A percentile compares a stretch with the other conserved stretches of the same genome.
These are phyloP conservation scores for Scylla paramamosain DNA, from an alignment of 1,140 invertebrate species.

Conservation along the genomic window DNA sequence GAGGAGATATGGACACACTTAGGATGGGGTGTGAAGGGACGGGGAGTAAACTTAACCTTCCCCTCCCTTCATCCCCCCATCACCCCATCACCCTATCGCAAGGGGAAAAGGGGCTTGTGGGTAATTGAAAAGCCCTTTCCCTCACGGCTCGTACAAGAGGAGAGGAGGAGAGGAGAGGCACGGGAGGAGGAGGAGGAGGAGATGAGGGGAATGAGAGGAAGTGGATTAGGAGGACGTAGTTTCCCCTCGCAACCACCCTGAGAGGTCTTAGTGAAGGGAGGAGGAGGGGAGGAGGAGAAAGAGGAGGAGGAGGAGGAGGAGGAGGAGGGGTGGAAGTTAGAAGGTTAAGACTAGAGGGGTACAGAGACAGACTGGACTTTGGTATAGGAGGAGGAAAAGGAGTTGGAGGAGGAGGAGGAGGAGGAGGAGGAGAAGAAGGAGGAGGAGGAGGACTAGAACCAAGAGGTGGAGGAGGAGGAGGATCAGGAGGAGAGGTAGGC, in stretches of 20 bases:
- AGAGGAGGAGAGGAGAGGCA: background rate
- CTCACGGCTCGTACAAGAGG: background rate
- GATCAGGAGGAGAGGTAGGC: background rate
- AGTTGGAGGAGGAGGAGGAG: background rate
- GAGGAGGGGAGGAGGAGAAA: background rate
- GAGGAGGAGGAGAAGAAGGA: background rate
- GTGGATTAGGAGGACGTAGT: background rate
- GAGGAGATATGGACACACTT: background rate
- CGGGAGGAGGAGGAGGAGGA: background rate
- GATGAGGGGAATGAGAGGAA: conserved; percentile 1
- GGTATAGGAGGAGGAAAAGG: background rate
- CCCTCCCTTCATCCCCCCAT: too few relatives aligned
- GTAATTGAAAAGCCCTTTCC: conserved; percentile 4
- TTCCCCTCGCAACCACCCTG: background rate
- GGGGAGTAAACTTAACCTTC: background rate
- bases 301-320: background rate
- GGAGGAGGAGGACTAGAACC: background rate
- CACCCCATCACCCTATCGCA: background rate
- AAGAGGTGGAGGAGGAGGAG: too few relatives aligned
- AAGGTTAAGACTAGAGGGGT: background rate
- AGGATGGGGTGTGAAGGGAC: background rate
- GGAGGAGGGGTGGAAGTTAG: background rate
- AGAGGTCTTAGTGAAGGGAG: conserved; percentile 21
- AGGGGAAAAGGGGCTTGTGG: background rate
- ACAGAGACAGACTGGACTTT: too few relatives aligned